phyloP scores from a whole-genome alignment of 1,140 invertebrate genomes.

The Marisa cornuarietis region DNA sequence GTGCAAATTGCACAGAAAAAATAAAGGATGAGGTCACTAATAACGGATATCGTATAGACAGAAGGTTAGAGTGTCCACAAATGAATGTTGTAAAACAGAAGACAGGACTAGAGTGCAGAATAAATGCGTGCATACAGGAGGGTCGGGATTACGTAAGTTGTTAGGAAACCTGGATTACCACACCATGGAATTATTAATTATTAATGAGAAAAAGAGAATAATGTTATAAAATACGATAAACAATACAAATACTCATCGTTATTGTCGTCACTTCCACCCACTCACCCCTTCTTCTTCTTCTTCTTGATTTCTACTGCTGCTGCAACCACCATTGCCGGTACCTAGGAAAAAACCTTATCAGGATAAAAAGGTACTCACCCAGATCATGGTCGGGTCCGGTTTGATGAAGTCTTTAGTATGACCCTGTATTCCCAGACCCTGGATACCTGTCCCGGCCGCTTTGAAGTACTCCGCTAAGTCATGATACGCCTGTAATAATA shows the following conservation, averaged over 20 bases:
- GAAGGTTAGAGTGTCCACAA: no score
- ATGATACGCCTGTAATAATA: neutral
- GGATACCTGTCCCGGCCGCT: neutral
- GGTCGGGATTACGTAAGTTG: no score
- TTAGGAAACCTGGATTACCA: no score
- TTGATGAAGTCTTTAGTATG: conserved; percentile 20
- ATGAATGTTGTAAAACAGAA: no score
- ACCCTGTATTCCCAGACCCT: conserved; percentile 21
- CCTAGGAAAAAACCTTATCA: neutral
- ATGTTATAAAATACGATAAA: no score
- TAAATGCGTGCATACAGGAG: no score
- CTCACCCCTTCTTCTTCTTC: neutral
- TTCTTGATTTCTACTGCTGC: neutral
- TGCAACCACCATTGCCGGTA: neutral
- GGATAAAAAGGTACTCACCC: neutral
- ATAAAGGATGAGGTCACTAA: no score
- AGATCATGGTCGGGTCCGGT: conserved; percentile 18
- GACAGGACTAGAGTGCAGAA: no score
- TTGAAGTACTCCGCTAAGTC: neutral
- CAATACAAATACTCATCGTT: neutral
- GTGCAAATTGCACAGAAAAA: no score
- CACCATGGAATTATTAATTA: no score
- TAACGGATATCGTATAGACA: no score
- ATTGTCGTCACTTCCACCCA: neutral
- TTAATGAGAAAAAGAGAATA: no score